phyloP scores from a whole-genome alignment of 2,113 vertebrate genomes.

The Melanocharis versteri region DNA sequence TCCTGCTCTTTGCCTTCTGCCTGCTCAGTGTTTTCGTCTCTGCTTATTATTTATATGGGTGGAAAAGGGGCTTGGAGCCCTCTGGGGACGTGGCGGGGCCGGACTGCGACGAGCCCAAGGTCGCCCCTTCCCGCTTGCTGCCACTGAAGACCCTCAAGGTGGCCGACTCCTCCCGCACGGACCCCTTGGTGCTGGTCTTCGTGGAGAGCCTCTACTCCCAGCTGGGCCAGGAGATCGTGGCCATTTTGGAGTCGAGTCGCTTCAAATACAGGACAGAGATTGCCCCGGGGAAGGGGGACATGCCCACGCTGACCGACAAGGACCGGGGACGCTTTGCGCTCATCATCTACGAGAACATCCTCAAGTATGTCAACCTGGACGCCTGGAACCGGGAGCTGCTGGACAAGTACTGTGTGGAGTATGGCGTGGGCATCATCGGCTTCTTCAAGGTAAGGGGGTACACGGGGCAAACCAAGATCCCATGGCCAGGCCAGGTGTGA shows the following conservation, averaged over 20 bases:
- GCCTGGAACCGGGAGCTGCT: slow-evolving; percentile 98
- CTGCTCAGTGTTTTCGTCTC: slow-evolving; percentile 94
- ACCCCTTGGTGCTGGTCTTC: slow-evolving; percentile 93
- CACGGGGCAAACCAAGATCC: rapidly evolving
- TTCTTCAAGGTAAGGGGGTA: slow-evolving; percentile 89
- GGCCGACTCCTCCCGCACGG: slow-evolving; percentile 80
- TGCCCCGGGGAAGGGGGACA: slow-evolving; percentile 94
- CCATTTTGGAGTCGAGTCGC: slow-evolving; percentile 92
- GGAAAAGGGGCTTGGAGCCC: slow-evolving; percentile 92
- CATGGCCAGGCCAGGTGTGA: rapidly evolving
- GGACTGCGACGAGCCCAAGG: slow-evolving; percentile 82
- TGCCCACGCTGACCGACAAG: slow-evolving; percentile 94
- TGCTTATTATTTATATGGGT: slow-evolving; percentile 97
- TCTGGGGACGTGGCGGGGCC: slow-evolving; percentile 76
- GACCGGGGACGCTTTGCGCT: slow-evolving; percentile 91
- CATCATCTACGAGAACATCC: slow-evolving; percentile 96
- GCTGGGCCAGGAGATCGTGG: slow-evolving; percentile 96
- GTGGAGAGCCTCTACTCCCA: slow-evolving; percentile 98
- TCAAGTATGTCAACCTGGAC: slow-evolving; percentile 96
- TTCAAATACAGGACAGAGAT: slow-evolving; percentile 96
- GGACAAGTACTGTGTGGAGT: slow-evolving; percentile 98
- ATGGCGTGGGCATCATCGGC: slow-evolving; percentile 94
- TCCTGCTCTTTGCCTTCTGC: slow-evolving; percentile 94
- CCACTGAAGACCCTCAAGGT: slow-evolving; percentile 80
- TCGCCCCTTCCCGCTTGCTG: slow-evolving; percentile 85